Percentiles rank a stretch among this genome's conserved stretches.
These are phyloP conservation scores for Zhuqinia jingwanae DNA, from an alignment of 2,888 invertebrate genomes.

Conservation along the genomic window DNA sequence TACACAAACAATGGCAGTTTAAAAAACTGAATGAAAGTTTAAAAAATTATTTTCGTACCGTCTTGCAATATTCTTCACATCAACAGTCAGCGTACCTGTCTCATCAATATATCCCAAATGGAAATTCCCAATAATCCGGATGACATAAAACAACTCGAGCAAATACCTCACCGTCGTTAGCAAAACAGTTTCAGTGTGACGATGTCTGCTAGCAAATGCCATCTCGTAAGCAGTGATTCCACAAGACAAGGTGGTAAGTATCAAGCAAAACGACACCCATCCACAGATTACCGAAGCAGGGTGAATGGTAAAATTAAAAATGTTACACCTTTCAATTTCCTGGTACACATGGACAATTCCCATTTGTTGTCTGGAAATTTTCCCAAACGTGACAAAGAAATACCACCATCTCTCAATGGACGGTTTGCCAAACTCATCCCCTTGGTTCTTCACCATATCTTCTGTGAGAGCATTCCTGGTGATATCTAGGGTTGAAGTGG, in stretches of 20 bases:
- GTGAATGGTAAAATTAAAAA: constrained; percentile 73
- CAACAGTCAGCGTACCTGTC: constrained; percentile 60
- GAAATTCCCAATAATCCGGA: constrained; percentile 76
- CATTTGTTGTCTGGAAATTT: constrained; percentile 77
- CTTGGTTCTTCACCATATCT: constrained; percentile 29
- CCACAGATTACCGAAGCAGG: constrained; percentile 70
- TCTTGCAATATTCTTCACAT: constrained; percentile 54
- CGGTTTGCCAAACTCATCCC: constrained; percentile 35
- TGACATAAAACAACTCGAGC: constrained; percentile 75
- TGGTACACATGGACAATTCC: constrained; percentile 77
- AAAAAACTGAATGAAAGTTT: too few relatives aligned
- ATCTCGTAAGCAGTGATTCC: constrained; percentile 74
- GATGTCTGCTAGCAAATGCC: constrained; percentile 61
- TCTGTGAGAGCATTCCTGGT: constrained; percentile 28
- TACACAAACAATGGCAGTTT: too few relatives aligned
- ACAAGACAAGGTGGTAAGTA: constrained; percentile 76
- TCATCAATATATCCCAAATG: constrained; percentile 75
- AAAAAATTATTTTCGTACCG: constrained; percentile 69
- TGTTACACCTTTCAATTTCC: constrained; percentile 71
- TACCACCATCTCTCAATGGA: constrained; percentile 38
- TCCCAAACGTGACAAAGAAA: constrained; percentile 64
- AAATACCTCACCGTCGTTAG: constrained; percentile 23
- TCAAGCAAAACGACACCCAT: constrained; percentile 71
- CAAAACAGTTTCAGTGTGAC: constrained; percentile 17
- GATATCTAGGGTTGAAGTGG: neutral